Percentiles rank a stretch among this genome's conserved stretches.
phyloP scores from a whole-genome alignment of 2,888 invertebrate species.

The Dasypogon diadema region DNA sequence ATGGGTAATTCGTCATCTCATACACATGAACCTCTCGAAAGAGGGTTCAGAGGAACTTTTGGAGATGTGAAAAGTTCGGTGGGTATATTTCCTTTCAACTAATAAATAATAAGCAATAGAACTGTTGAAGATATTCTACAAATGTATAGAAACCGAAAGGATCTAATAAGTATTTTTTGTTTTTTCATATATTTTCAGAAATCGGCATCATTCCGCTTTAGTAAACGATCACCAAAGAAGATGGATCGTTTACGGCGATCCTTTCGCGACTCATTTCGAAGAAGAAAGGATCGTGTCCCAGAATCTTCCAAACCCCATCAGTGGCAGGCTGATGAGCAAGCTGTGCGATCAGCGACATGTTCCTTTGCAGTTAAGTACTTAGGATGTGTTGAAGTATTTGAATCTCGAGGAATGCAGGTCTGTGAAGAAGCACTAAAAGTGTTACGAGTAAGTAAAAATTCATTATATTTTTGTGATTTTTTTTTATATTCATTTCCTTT shows the following conservation, averaged over 20 bases:
- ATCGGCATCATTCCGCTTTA: constrained; percentile 70
- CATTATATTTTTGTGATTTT: too few relatives aligned
- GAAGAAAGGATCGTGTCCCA: constrained; percentile 88
- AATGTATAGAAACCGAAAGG: too few relatives aligned
- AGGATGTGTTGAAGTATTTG: constrained; percentile 99
- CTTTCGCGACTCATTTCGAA: constrained; percentile 93
- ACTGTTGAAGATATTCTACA: too few relatives aligned
- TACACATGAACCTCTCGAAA: constrained; percentile 84
- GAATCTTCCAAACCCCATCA: constrained; percentile 97
- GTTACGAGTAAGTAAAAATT: constrained; percentile 90
- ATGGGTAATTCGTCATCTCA: constrained; percentile 90
- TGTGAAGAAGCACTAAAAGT: constrained; percentile 99
- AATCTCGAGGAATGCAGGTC: constrained; percentile 99
- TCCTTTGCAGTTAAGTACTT: constrained; percentile 98
- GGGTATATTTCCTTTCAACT: too few relatives aligned
- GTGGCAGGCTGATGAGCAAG: constrained; percentile 98
- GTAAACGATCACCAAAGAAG: constrained; percentile 77
- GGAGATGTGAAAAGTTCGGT: constrained; percentile 70
- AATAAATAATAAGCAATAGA: background rate
- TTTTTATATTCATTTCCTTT: too few relatives aligned
- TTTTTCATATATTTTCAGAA: constrained; percentile 68
- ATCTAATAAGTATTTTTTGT: background rate
- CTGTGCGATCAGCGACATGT: constrained; percentile 95
- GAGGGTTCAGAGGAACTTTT: constrained; percentile 71
- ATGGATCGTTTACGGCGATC: constrained; percentile 92